Base-by-base conservation (phyloP, 2,797 vertebrate genomes). In the Steatocranus sp. region DNA sequence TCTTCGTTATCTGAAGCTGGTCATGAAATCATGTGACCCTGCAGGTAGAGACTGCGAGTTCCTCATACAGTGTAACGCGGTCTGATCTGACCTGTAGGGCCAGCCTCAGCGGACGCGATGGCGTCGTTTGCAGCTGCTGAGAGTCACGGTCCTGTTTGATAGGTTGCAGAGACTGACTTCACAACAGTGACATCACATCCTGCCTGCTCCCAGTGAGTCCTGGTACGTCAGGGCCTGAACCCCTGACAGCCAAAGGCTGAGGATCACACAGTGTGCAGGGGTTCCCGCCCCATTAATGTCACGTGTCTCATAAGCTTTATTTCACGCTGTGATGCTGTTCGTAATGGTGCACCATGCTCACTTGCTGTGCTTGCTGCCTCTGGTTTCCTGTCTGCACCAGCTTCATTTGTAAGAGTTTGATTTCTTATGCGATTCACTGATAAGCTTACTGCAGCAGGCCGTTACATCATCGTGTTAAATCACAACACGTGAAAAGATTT, bases 361-460 rank as follows among this genome's bases (percentile, higher is more conserved):
- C 75, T 11, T 12, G 66, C 66, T 83, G 38, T 63, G 41, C 25
- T 46, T 75, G 74, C 75, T 82, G 53, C 75, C 7, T 77, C 61
- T 46, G 11, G 2, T 34, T 81, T 84, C 46, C 32, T 34, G 34
- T 54, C n/a, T 83, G 51, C 56, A 83, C 68, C 82, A 25, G 75
- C 63, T 75, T 61, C 23, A 82, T 74, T 18, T 20, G 25, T 53
- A 7, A 36, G 61, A 23, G 74, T 75, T 61, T 88, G 66, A 68
- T 58, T 78, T 34, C 49, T 5, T 81, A 18, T n/a, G 5, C 4
- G 83, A 76, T 77, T 79, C 85, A 73, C 83, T 78, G 68, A 80
- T 61, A 1, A 46, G 25, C 23, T 11, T 10, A 5, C 20, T 18
- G 23, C 23, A 17, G 63, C 61, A 38, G n/a, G n/a, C 8, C 6